Conservation (phyloP, 2,113 vertebrate species). For the Perccottus glenii region DNA sequence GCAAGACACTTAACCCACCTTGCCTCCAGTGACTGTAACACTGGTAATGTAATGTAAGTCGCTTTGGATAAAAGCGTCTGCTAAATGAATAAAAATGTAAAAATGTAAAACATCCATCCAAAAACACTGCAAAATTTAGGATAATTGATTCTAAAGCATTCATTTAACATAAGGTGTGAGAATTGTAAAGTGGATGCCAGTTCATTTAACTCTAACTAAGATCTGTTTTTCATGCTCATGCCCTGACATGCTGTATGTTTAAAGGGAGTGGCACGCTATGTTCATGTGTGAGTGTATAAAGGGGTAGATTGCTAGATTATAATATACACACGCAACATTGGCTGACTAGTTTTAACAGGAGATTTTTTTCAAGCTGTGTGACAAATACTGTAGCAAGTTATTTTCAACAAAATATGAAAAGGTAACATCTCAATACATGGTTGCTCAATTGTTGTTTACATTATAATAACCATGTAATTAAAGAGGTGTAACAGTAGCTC, state of each 20-base stretch:
- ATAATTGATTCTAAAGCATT: background rate
- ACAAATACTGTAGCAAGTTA: background rate
- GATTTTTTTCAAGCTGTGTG: background rate
- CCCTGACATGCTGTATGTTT: conserved; percentile 10
- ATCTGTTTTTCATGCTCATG: conserved; percentile 4
- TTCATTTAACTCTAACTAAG: background rate
- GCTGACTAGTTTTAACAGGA: background rate
- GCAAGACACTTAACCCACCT: too few relatives aligned
- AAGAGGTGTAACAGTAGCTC: too few relatives aligned
- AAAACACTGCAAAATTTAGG: background rate
- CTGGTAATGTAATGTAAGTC: too few relatives aligned
- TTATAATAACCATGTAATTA: too few relatives aligned
- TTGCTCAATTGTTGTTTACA: too few relatives aligned
- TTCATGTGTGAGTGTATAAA: background rate
- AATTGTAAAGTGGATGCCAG: conserved; percentile 10
- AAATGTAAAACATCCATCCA: too few relatives aligned
- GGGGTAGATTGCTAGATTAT: background rate
- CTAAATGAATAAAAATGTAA: too few relatives aligned
- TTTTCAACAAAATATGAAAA: too few relatives aligned
- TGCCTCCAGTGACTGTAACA: too few relatives aligned
- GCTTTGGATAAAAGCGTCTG: too few relatives aligned
- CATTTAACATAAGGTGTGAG: background rate
- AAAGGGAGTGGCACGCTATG: conserved; percentile 1
- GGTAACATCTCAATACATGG: too few relatives aligned
- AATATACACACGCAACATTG: background rate